Conservation (phyloP, 2,113 vertebrate species). For the Bubo bubo region DNA sequence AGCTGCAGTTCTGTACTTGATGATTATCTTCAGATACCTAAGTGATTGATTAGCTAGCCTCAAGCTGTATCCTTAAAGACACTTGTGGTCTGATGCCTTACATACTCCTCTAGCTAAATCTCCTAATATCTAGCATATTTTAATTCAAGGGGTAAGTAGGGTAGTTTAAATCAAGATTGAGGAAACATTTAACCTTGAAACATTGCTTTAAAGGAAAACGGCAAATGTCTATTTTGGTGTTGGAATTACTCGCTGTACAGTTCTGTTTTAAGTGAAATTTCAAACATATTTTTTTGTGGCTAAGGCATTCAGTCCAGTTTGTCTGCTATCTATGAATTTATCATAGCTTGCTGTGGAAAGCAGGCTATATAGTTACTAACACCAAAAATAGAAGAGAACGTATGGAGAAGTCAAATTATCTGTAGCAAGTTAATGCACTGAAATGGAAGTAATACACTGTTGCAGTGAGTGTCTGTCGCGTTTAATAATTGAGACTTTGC, state of each 20-base stretch:
- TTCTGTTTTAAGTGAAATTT: neutral
- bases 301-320: neutral
- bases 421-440: neutral
- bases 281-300: neutral
- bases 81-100: neutral
- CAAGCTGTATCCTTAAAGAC: neutral
- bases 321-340: neutral
- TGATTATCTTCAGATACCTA: neutral
- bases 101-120: neutral
- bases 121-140: neutral
- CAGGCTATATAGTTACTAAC: neutral
- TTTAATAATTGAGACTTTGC: neutral
- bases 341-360: neutral
- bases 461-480: neutral
- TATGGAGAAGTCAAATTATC: neutral
- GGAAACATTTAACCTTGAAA: slow-evolving; percentile 1
- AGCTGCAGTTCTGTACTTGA: neutral
- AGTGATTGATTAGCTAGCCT: slow-evolving; percentile 4
- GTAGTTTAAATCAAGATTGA: neutral
- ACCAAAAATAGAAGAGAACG: neutral
- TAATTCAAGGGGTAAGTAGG: neutral
- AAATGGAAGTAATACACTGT: neutral
- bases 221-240: neutral
- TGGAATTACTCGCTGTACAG: neutral
- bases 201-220: neutral